Evolutionary conservation across 2,113 vertebrate species (phyloP).

Genomic region (Turdus rufiventris): DNA sequence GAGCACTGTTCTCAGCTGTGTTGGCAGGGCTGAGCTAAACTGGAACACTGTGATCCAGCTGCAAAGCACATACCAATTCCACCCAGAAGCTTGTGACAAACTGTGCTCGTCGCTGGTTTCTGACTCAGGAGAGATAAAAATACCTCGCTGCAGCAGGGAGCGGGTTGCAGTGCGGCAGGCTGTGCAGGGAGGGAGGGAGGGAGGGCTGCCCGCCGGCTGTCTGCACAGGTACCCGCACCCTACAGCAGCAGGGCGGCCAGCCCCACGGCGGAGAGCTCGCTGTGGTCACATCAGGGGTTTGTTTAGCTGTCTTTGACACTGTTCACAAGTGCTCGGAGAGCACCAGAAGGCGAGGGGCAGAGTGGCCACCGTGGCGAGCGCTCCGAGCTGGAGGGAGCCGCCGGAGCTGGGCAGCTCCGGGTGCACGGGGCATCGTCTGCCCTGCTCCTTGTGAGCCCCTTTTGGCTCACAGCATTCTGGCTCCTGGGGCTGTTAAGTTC

Average conservation of each 20-base stretch:
- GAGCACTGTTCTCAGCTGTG: not conserved
- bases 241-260: rapidly evolving
- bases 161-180: not conserved
- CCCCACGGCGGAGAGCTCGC: rapidly evolving
- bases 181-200: not conserved
- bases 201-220: not conserved
- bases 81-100: conserved; percentile 24
- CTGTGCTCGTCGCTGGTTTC: conserved; percentile 5
- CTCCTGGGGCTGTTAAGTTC: not conserved
- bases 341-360: not conserved
- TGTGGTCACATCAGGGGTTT: not conserved
- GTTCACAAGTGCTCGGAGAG: not conserved
- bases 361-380: not conserved
- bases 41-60: not conserved
- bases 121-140: conserved; percentile 60
- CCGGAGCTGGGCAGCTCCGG: not conserved
- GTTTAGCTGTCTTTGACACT: not conserved
- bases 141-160: conserved; percentile 28
- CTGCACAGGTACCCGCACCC: not conserved
- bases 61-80: not conserved
- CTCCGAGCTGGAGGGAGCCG: not conserved
- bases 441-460: not conserved
- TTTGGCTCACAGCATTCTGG: rapidly evolving
- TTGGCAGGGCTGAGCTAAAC: not conserved
- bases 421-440: rapidly evolving